Conservation (phyloP, 2,113 vertebrate genomes). For the Crotalus horridus region DNA sequence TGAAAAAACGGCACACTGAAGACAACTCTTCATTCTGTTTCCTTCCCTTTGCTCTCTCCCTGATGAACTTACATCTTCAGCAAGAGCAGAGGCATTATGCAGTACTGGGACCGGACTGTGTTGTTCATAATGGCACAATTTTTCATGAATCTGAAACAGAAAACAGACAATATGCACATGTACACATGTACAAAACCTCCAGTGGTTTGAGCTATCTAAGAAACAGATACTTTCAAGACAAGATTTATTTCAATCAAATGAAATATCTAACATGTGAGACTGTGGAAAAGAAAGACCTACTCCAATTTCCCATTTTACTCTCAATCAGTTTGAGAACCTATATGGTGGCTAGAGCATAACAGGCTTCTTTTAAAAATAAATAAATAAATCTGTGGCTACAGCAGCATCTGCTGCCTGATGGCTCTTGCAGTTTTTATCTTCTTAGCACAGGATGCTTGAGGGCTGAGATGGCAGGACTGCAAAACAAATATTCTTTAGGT, state of each 20-base stretch:
- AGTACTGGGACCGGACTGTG: slow-evolving; percentile 87
- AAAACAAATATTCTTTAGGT: not conserved
- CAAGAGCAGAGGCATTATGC: slow-evolving; percentile 85
- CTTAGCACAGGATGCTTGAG: not conserved
- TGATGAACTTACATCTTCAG: slow-evolving; percentile 82
- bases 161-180: not conserved
- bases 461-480: not conserved
- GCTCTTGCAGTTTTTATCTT: not conserved
- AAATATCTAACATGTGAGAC: not conserved
- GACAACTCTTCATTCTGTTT: not conserved
- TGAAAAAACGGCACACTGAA: not conserved
- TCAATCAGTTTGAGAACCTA: not conserved
- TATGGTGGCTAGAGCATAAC: not conserved
- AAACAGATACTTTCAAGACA: not conserved
- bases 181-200: not conserved
- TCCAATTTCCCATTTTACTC: too few species aligned
- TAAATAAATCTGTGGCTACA: not conserved
- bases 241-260: not conserved
- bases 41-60: not conserved
- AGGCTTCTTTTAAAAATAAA: not conserved
- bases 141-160: slow-evolving; percentile 87
- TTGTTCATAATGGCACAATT: slow-evolving; percentile 85
- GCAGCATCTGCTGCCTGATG: not conserved
- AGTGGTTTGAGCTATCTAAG: not conserved
- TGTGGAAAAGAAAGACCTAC: not conserved